Conservation (phyloP, 2,888 invertebrate species). For the Exocentrus adspersus region DNA sequence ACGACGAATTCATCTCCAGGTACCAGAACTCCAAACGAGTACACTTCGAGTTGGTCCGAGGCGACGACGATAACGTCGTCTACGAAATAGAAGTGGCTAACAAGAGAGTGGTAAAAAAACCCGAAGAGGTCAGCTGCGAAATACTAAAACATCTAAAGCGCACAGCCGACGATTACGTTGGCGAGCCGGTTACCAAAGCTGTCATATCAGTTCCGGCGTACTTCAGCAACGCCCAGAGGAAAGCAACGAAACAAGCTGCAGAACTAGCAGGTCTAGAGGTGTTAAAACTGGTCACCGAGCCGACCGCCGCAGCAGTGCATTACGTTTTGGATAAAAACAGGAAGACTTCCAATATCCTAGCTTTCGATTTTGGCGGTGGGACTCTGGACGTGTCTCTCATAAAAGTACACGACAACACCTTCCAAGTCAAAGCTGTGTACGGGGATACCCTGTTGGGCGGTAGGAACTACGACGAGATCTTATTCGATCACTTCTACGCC, state of each 20-base stretch:
- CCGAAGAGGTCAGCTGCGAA: constrained; percentile 40
- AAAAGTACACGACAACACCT: constrained; percentile 32
- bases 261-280: constrained; percentile 40
- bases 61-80: neutral
- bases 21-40: neutral
- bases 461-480: constrained; percentile 35
- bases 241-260: constrained; percentile 40
- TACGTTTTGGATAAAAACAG: constrained; percentile 7
- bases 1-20: constrained; percentile 9
- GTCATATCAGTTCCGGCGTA: constrained; percentile 41
- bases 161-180: constrained; percentile 29
- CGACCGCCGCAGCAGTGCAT: constrained; percentile 12
- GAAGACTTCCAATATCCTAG: constrained; percentile 14
- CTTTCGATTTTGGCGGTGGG: constrained; percentile 50
- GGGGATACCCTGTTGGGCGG: constrained; percentile 40
- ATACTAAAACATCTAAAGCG: constrained; percentile 36
- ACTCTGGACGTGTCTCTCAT: constrained; percentile 49
- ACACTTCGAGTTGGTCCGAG: neutral
- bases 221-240: constrained; percentile 41
- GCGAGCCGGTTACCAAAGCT: constrained; percentile 34
- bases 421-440: constrained; percentile 35
- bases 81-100: constrained; percentile 3
- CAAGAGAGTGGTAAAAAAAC: constrained; percentile 17
- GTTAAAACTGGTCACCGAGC: constrained; percentile 22
- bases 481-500: constrained; percentile 31